A percentile compares a stretch with the other conserved stretches of the same genome.
Conservation (phyloP, 2,113 vertebrate genomes). For the Vulpes vulpes region DNA sequence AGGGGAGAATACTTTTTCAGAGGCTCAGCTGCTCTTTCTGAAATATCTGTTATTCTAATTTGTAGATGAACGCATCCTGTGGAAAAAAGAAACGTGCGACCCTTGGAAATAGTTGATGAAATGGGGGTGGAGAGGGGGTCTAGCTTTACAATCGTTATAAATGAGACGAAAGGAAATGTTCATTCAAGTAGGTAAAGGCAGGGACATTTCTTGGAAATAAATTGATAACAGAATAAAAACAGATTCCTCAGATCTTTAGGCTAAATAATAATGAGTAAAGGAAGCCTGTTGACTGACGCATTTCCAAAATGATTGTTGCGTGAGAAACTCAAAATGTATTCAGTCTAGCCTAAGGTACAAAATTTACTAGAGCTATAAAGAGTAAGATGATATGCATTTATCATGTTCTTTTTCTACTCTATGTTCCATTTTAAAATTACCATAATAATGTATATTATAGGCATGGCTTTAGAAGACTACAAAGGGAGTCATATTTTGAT, state of each 20-base stretch:
- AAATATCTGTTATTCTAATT: slow-evolving; percentile 81
- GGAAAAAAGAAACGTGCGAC: slow-evolving; percentile 74
- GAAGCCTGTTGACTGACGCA: slow-evolving; percentile 87
- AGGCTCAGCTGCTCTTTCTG: slow-evolving; percentile 62
- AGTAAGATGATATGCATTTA: slow-evolving; percentile 85
- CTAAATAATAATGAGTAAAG: slow-evolving; percentile 87
- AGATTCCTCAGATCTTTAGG: slow-evolving; percentile 86
- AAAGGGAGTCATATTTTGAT: slow-evolving; percentile 85
- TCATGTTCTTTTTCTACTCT: slow-evolving; percentile 85
- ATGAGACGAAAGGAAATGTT: slow-evolving; percentile 81
- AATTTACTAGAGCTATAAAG: slow-evolving; percentile 89
- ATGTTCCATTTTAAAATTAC: slow-evolving; percentile 87
- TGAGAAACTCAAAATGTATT: slow-evolving; percentile 85
- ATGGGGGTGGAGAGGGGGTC: slow-evolving; percentile 69
- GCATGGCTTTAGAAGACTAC: slow-evolving; percentile 82
- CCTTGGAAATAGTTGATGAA: slow-evolving; percentile 76
- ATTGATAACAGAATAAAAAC: slow-evolving; percentile 85
- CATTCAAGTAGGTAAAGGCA: slow-evolving; percentile 80
- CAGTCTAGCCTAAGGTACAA: slow-evolving; percentile 87
- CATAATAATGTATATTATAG: slow-evolving; percentile 86
- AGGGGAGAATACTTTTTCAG: slow-evolving; percentile 57
- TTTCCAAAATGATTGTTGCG: slow-evolving; percentile 87
- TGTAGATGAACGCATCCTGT: slow-evolving; percentile 73
- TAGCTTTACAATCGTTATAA: slow-evolving; percentile 79
- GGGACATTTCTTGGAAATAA: slow-evolving; percentile 86